Evolutionary conservation across 2,797 vertebrate species (phyloP), one percentile per base, ranked within the genome.

Genomic region (Valencia hispanica): DNA sequence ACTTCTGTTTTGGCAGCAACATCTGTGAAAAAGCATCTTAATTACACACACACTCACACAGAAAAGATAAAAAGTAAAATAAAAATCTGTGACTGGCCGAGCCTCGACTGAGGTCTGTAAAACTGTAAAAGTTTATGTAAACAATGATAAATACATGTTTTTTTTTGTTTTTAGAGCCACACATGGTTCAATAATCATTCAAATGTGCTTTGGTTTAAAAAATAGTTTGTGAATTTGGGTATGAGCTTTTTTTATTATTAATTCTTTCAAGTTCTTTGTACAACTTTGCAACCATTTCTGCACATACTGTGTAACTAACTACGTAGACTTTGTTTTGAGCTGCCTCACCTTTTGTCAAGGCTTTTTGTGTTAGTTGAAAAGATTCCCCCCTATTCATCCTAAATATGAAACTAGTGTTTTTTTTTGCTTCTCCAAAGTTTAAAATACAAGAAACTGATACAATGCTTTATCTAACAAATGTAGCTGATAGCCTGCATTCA

Each of bases 161-260:
- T 97, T 83, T 91, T 92, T 88, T 92, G 90, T 91, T 91, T 91
- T 93, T 92, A 92, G 96, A 95, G 94, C 97, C 97, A 96, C 96
- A 94, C 96, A 96, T 96, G 96, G 96, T 98, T 99, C 96, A 95
- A 96, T 94, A 93, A 95, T 97, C 96, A 96, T 97, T 97, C 96
- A 98, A 97, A 99, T 98, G 97, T 98, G 97, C 97, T 99, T 99
- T 98, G 97, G 97, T 99, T 98, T 98, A 98, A 98, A 98, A 98
- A 98, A 98, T 97, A 99, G 96, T 96, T 97, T 96, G 96, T 97
- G 97, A 95, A 98, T 99, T 98, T 98, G 97, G 97, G 95, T 97
- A 97, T 97, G 97, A 98, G 97, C 97, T 97, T 96, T 94, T 66
- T n/a, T 65, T 12, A 25, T 68, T 45, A 45, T 45, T 27, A 68